Base-by-base conservation (phyloP, 2,113 vertebrate species). In the Nansenia antarctica region DNA sequence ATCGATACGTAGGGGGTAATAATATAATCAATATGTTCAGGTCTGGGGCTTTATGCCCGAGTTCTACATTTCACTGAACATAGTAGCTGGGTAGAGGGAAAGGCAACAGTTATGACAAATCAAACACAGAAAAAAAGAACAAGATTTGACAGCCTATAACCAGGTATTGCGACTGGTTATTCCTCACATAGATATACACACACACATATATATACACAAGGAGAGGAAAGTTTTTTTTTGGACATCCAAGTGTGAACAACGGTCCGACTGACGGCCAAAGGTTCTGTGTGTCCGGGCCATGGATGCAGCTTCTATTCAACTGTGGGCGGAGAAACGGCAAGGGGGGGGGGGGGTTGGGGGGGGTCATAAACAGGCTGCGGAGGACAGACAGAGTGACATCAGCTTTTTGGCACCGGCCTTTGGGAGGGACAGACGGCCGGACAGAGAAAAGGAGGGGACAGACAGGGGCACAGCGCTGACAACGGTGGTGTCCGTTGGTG, bases 401-500 rank as follows among this genome's bases (percentile, higher is more conserved):
- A 3, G 55, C 62, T 66, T 49, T 62, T 49, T 62, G 2, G 34
- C 31, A 47, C 34, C 30, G 31, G 55, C 29, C 37, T 52, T 70
- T 47, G 32, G 52, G 34, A 69, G 30, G 29, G 69, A 80, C 59
- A 42, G 24, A 62, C 45, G 34, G 22, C 30, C 24, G 29, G 67
- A 70, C 20, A 71, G 37, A 54, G 42, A 55, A 26, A 64, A 70
- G 82, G 76, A 88, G 81, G 80, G 80, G 84, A 69, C 61, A 73
- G 71, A 87, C 81, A 88, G 88, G n/a, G 84, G 85, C 77, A 92
- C 86, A 88, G 92, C 89, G 89, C 90, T 91, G 92, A 95, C 94
- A 94, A 90, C 74, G 77, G 86, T 49, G 62, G 85, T 53, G 82
- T 92, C 93, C 94, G 94, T n/a, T n/a, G 0, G 42, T 12, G 55